phyloP scores from a whole-genome alignment of 1,140 invertebrate genomes.

The Drosophila gunungcola region DNA sequence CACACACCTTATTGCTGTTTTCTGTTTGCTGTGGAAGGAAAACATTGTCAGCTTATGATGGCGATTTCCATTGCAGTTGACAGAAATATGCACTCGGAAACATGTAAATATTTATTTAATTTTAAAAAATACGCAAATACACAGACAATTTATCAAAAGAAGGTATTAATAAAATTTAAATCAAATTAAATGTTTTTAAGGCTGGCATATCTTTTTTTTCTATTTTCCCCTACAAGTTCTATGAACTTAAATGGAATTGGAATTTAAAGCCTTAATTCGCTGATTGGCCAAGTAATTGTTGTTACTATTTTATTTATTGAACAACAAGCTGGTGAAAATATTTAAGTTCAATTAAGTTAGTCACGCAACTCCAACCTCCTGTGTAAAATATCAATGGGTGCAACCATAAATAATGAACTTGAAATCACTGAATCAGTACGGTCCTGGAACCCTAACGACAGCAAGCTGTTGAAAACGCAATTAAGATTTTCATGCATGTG shows the following conservation, averaged over 20 bases:
- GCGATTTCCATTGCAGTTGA: neutral
- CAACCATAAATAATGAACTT: neutral
- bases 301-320: neutral
- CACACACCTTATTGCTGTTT: conserved; percentile 11
- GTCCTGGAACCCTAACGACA: conserved; percentile 10
- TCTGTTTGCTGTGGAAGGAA: neutral
- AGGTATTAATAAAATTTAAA: neutral
- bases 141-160: neutral
- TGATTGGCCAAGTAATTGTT: no score
- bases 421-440: conserved; percentile 5
- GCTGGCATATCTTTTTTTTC: no score
- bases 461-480: conserved; percentile 64
- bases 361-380: neutral
- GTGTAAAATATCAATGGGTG: conserved; percentile 8
- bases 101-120: neutral
- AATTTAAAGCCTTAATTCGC: no score
- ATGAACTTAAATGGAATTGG: no score
- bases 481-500: conserved; percentile 67
- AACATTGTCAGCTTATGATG: neutral
- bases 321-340: neutral
- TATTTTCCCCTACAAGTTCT: no score
- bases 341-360: conserved; percentile 5
- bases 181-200: no score
- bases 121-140: conserved; percentile 1
- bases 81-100: conserved; percentile 1